A percentile compares a stretch with the other conserved stretches of the same genome.
phyloP scores from a whole-genome alignment of 2,888 invertebrate genomes.

The Sminthurides aquaticus region DNA sequence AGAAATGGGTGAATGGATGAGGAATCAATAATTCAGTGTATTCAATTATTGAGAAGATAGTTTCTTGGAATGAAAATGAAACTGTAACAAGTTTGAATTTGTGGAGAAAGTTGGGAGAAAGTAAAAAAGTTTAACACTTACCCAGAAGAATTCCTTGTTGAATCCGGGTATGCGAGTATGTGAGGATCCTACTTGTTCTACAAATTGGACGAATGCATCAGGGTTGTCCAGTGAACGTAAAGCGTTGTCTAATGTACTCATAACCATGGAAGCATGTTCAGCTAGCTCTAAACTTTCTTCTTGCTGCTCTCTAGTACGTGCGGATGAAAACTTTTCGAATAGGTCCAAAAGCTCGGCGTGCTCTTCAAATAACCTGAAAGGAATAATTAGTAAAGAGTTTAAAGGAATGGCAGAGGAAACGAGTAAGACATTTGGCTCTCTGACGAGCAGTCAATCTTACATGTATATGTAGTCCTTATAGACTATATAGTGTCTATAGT shows the following conservation, averaged over 20 bases:
- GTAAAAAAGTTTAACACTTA: too few species aligned
- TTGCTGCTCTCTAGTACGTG: slow-evolving; percentile 72
- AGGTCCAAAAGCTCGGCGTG: slow-evolving; percentile 68
- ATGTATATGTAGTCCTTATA: too few species aligned
- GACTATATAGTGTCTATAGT: too few species aligned
- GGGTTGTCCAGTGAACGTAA: slow-evolving; percentile 78
- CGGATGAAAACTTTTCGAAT: slow-evolving; percentile 72
- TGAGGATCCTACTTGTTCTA: slow-evolving; percentile 73
- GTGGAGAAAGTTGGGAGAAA: background rate
- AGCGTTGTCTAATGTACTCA: slow-evolving; percentile 81
- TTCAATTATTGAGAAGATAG: too few species aligned
- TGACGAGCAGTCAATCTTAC: too few species aligned
- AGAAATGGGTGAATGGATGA: too few species aligned
- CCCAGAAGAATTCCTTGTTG: slow-evolving; percentile 82
- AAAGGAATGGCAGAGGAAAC: too few species aligned
- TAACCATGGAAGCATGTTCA: slow-evolving; percentile 80
- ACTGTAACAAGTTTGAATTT: too few species aligned
- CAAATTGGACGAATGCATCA: slow-evolving; percentile 72
- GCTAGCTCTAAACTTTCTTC: slow-evolving; percentile 72
- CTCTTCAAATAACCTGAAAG: slow-evolving; percentile 74
- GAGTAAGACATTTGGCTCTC: too few species aligned
- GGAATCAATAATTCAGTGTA: too few species aligned
- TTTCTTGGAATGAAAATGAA: too few species aligned
- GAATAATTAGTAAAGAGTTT: too few species aligned
- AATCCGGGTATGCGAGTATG: slow-evolving; percentile 78